Evolutionary conservation across 92 coral and sea anemone species (phyloP).

Genomic region (Micromussa lordhowensis): DNA sequence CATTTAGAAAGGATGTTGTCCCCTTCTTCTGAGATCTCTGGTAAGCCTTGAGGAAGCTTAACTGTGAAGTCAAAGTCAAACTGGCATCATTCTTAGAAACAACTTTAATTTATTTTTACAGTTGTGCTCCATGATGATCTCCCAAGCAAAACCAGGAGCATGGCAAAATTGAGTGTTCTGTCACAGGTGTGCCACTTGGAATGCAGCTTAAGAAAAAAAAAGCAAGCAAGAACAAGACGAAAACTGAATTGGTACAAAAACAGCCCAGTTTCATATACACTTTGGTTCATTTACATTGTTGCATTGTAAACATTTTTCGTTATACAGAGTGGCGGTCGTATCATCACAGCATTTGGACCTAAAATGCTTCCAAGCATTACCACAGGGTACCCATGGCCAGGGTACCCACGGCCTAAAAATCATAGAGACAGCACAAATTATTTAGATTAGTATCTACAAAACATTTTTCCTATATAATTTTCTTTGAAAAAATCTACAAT

Average conservation of each 20-base stretch:
- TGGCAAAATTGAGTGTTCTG: conserved; percentile 2
- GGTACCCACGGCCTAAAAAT: conserved; percentile 12
- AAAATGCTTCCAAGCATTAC: conserved; percentile 23
- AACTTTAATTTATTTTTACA: conserved; percentile 10
- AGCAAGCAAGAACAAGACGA: background rate
- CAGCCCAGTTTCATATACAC: no score
- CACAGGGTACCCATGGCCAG: conserved; percentile 33
- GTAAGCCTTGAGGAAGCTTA: background rate
- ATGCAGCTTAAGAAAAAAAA: conserved; percentile 9
- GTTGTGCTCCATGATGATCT: conserved; percentile 13
- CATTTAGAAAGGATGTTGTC: background rate
- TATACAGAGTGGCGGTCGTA: conserved; percentile 24
- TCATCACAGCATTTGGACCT: conserved; percentile 38
- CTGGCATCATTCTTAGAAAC: conserved; percentile 5
- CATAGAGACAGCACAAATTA: conserved; percentile 17
- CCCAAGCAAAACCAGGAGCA: conserved; percentile 23
- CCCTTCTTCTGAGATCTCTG: no score
- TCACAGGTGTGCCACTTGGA: background rate
- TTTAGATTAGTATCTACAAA: background rate
- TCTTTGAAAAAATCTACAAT: background rate
- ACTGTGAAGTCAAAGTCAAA: conserved; percentile 2
- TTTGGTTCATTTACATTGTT: background rate
- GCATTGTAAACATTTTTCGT: background rate
- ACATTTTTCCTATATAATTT: conserved; percentile 4
- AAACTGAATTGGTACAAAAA: conserved; percentile 10